phyloP scores from a whole-genome alignment of 2,113 vertebrate species.

The Tenrec ecaudatus region DNA sequence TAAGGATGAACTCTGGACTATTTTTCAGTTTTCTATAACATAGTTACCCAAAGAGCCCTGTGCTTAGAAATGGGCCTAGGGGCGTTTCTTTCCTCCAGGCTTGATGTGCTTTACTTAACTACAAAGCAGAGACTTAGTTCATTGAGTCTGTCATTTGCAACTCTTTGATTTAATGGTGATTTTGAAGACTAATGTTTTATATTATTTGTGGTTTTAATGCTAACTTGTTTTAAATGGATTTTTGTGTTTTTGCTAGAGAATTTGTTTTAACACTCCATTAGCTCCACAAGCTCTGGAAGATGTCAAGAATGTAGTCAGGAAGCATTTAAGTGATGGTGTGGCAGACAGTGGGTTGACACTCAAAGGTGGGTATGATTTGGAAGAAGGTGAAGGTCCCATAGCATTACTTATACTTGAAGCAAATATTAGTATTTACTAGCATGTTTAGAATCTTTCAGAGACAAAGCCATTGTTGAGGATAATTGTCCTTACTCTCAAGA shows the following conservation, averaged over 20 bases:
- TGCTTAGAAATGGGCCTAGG: neutral
- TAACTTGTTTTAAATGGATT: constrained; percentile 50
- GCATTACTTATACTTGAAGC: constrained; percentile 39
- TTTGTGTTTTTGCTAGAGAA: constrained; percentile 89
- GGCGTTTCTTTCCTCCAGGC: constrained; percentile 16
- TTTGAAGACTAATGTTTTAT: constrained; percentile 56
- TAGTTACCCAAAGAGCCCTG: constrained; percentile 34
- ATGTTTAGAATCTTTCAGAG: constrained; percentile 1
- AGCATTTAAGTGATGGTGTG: constrained; percentile 96
- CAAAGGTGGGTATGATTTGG: constrained; percentile 89
- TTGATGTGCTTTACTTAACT: constrained; percentile 34
- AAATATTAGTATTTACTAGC: constrained; percentile 1
- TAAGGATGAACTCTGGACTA: constrained; percentile 15
- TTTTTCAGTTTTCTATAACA: constrained; percentile 39
- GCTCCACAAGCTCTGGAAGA: constrained; percentile 98
- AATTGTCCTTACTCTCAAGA: neutral
- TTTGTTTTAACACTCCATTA: constrained; percentile 98
- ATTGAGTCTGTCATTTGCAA: constrained; percentile 47
- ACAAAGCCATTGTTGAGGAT: neutral
- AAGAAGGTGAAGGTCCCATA: constrained; percentile 19
- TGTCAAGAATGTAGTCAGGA: constrained; percentile 98
- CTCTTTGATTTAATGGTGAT: constrained; percentile 31
- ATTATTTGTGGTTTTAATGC: constrained; percentile 63
- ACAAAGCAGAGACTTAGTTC: neutral
- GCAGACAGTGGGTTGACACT: constrained; percentile 96